Base-by-base conservation (phyloP, 2,888 invertebrate genomes). In the Agrotis clavis region DNA sequence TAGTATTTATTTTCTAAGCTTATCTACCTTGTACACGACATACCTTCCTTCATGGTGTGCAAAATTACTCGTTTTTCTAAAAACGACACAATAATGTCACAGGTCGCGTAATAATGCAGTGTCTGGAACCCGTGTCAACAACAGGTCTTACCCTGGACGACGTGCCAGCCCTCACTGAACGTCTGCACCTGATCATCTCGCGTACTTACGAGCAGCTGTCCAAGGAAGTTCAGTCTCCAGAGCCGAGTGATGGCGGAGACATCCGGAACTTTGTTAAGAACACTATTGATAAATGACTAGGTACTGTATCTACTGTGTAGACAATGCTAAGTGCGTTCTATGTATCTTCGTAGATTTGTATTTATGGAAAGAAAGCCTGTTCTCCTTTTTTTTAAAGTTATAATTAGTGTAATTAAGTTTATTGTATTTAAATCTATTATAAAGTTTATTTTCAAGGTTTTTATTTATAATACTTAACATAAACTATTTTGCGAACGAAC, bases 51-150 rank as follows among this genome's bases (percentile, higher is more conserved):
- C 16, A 4, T 62, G 16, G 1, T 25, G 14, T 19, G 9, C 2
- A 21, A 18, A 21, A 13, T 41, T 35, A 30, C 11, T 13, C 11
- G 5, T 19, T 51, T 35, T 41, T 64, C 25, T 51, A 16, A 45
- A 25, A 11, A 4, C 11, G 18, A 19, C 18, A 54, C 1, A 48
- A 48, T n/a, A 47, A n/a, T 47, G 41, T 89, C 88, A n/a, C 86
- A 95, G 96, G 96, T 30, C 90, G 90, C 72, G 88, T 94, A 4
- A 92, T 95, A 47, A 85, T 96, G 56, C 91, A 93, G 67, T 92
- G 94, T 65, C 82, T 96, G 73, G 92, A 94, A 50, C 93, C 95
- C 2, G 90, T 96, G 16, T 86, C 93, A 13, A 96, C 96, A 0
- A 85, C 82, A 56, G 93, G 94, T 9, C 81, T 94, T 47, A 92